A percentile compares a stretch with the other conserved stretches of the same genome.
Evolutionary conservation across 2,113 vertebrate genomes (phyloP).

Genomic region (Tragulus kanchil): DNA sequence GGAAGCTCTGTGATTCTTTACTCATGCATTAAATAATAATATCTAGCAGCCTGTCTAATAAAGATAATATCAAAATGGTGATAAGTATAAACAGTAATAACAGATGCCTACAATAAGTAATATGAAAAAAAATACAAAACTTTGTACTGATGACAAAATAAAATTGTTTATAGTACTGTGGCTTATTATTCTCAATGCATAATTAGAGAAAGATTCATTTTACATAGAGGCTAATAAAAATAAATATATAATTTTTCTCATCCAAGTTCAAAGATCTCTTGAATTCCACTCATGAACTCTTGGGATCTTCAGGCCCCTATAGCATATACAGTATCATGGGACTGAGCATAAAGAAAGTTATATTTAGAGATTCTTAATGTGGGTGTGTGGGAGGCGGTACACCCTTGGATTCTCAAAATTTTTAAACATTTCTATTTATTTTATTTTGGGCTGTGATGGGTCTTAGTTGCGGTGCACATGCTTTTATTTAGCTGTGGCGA

Average conservation of each 20-base stretch:
- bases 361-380: not conserved
- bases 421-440: not conserved
- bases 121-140: not conserved
- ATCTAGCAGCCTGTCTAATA: not conserved
- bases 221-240: not conserved
- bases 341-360: not conserved
- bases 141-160: not conserved
- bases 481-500: too few species aligned
- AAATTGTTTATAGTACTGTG: not conserved
- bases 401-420: not conserved
- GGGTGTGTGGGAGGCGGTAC: not conserved
- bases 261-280: not conserved
- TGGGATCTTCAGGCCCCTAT: not conserved
- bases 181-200: not conserved
- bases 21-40: too few species aligned
- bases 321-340: not conserved
- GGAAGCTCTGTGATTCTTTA: too few species aligned
- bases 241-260: not conserved
- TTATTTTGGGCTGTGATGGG: not conserved
- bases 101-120: not conserved
- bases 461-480: too few species aligned
- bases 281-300: not conserved
- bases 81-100: not conserved
- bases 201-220: conserved; percentile 45
- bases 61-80: not conserved